Base-by-base conservation (phyloP, 1,140 invertebrate species). In the Nymphalis io region DNA sequence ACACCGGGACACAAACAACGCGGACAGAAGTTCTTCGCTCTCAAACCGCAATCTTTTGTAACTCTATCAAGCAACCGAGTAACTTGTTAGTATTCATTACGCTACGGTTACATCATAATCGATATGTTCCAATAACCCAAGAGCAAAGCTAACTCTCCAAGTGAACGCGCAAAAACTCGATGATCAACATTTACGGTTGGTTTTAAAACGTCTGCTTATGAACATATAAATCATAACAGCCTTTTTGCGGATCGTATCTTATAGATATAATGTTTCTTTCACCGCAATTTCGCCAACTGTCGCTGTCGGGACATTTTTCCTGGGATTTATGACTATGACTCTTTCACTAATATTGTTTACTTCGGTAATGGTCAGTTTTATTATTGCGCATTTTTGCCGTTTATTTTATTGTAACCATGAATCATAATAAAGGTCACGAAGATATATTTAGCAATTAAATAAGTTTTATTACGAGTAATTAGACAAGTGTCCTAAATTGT, bases 311-410 rank as follows among this genome's bases (percentile, higher is more conserved):
- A 73, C 80, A 83, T 86, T 86, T 76, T 59, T 58, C 46, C 68
- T 60, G 65, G 74, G 79, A 89, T 89, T 89, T 89, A 88, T 82
- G 60, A 71, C 74, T 48, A 76, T 69, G 84, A 84, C 76, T 85
- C 82, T 81, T 79, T 85, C 78, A 79, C 79, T 88, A 85, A 90
- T 90, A 87, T 85, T 88, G 84, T 90, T 88, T 89, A 86, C 84
- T 88, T 83, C 68, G 71, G 81, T 88, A 87, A 88, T 84, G 85
- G 86, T 85, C 82, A 88, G 76, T 83, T 88, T 88, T 90, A 87
- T 88, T 87, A 83, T 81, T 68, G 70, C 79, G 68, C 80, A 75
- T 84, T 75, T 74, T 72, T 73, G 78, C 68, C 70, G 79, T 85
- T 87, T 84, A 83, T 83, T 83, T 86, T 70, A 73, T 81, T 81